Conservation (phyloP, 2,113 vertebrate species). For the Gallinago undulata region DNA sequence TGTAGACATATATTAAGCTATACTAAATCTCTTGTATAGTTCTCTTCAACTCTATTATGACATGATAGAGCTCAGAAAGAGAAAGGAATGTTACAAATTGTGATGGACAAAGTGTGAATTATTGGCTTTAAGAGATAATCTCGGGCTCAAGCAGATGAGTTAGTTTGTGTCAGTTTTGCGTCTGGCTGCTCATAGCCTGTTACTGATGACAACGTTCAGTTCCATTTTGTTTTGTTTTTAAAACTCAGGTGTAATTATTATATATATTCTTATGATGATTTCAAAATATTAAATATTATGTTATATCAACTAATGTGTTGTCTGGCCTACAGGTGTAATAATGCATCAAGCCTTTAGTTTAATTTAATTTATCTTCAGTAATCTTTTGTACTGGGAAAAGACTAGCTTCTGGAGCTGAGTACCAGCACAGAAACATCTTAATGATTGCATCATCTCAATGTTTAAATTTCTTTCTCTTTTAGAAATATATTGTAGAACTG, state of each 20-base stretch:
- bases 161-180: constrained; percentile 63
- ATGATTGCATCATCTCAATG: constrained; percentile 80
- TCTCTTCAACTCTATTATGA: constrained; percentile 75
- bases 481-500: constrained; percentile 59
- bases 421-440: constrained; percentile 78
- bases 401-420: constrained; percentile 72
- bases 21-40: constrained; percentile 76
- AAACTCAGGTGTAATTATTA: constrained; percentile 86
- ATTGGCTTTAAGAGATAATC: constrained; percentile 57
- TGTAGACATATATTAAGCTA: constrained; percentile 80
- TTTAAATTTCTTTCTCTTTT: constrained; percentile 67
- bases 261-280: constrained; percentile 78
- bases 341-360: constrained; percentile 73
- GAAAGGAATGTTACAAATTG: constrained; percentile 48
- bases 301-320: constrained; percentile 70
- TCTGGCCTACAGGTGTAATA: constrained; percentile 74
- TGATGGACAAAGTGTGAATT: constrained; percentile 51
- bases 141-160: constrained; percentile 27
- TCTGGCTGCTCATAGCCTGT: constrained; percentile 69
- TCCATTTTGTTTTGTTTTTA: constrained; percentile 76
- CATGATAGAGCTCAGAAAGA: constrained; percentile 63
- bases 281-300: constrained; percentile 76
- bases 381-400: constrained; percentile 72
- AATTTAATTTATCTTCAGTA: constrained; percentile 80
- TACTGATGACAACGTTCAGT: constrained; percentile 68